Evolutionary conservation across 2,797 vertebrate species (phyloP), one percentile per base, ranked within the genome.

Genomic region (Leptodactylus fallax): DNA sequence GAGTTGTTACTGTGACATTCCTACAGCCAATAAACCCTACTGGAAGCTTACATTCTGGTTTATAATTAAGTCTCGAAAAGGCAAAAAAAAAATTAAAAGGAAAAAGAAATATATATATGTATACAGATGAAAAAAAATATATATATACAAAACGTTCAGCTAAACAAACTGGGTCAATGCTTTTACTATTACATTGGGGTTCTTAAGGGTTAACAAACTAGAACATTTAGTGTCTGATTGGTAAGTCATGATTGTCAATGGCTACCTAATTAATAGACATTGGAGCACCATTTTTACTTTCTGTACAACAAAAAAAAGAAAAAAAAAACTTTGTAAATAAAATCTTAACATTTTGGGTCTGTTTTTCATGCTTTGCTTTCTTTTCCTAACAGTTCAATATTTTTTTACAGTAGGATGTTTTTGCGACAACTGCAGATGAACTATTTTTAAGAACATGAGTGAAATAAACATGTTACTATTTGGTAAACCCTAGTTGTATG

Each of bases 261-360:
- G 96, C 95, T 90, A 92, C 96, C 94, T 95, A 94, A 96, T 95
- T 94, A 96, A 93, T 94, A 93, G 95, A 95, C 95, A 95, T 96
- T 96, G 95, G 96, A 97, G 96, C 96, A 96, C 96, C 96, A 96
- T 97, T 98, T 97, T 97, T 97, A 98, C 97, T 97, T 98, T 97
- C 96, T 97, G 97, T 97, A 93, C 96, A 95, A 96, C 94, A 95
- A 89, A 86, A 79, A 89, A 89, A 45, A 65, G 49, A 23, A 78
- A 79, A 83, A n/a, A 89, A 89, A 96, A 92, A 95, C 94, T 97
- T 98, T 98, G 97, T 98, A 98, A 98, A 98, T 98, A 98, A 97
- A 98, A 97, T 97, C 96, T 97, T 97, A 96, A 97, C 96, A 96
- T 97, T 97, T 98, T 96, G 94, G 93, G 95, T 93, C 93, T 94